Evolutionary conservation across 2,113 vertebrate species (phyloP), one percentile per base, ranked within the genome.

Genomic region (Pica pica): DNA sequence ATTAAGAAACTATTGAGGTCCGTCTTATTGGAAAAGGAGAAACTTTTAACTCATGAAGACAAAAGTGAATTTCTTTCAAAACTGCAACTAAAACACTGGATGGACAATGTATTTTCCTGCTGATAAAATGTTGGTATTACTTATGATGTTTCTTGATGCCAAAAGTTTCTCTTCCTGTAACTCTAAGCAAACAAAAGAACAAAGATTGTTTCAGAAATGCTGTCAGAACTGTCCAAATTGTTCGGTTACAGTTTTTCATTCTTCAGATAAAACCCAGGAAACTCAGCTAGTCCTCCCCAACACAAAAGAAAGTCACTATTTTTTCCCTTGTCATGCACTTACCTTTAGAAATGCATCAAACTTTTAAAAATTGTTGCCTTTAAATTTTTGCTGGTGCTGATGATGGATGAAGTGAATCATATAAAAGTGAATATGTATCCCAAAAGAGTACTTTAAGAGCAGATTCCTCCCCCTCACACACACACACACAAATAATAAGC

Each of bases 171-270:
- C 71, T 93, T 64, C 28, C 26, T 69, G 73, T 76, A 41, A 74
- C 63, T 71, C 63, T 67, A 76, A 84, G 60, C 41, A 84, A 93
- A 88, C 13, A 83, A 89, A 85, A 89, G 16, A 83, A 70, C 86
- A 84, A 86, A 77, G 42, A 68, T 53, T 84, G 7, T 56, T 92
- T 92, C 55, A 77, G 68, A 88, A 77, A 65, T 57, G 61, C 73
- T 96, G 59, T 90, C 89, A 80, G 67, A 96, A 89, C 64, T 83
- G 64, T 92, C 68, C 70, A 94, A 82, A 93, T 85, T 80, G 18
- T 82, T 92, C 74, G 56, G 46, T 75, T 91, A 53, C 2, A 2
- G 4, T 65, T 88, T 88, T 64, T 81, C 44, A 2, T 87, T 93
- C 44, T 80, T 53, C 80, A 80, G 47, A 59, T 78, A 18, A 94